Percentiles rank a stretch among this genome's conserved stretches.
phyloP scores from a whole-genome alignment of 2,113 vertebrate species.

The Malurus cyaneus region DNA sequence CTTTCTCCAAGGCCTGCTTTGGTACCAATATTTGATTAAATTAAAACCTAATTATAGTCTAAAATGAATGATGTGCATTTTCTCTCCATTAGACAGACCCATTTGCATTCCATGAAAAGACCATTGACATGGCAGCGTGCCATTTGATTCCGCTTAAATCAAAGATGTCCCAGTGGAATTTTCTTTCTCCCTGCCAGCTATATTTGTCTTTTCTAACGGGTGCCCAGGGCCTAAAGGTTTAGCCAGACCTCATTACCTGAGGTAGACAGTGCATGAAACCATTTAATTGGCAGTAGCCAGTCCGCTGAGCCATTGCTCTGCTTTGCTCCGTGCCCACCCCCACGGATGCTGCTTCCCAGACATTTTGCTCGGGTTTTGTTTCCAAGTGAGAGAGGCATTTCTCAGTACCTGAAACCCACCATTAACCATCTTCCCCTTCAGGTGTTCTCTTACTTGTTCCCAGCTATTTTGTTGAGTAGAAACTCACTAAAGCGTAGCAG shows the following conservation, averaged over 20 bases:
- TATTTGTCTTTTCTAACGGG: constrained; percentile 11
- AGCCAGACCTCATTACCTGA: constrained; percentile 48
- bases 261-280: constrained; percentile 5
- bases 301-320: constrained; percentile 16
- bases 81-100: constrained; percentile 8
- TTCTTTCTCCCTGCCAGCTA: neutral
- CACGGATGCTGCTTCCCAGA: neutral
- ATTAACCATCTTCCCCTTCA: constrained; percentile 30
- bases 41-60: constrained; percentile 65
- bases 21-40: constrained; percentile 60
- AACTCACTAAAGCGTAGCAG: constrained; percentile 50
- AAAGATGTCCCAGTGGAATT: neutral
- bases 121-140: constrained; percentile 14
- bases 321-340: neutral
- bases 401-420: constrained; percentile 22
- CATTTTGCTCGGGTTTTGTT: constrained; percentile 25
- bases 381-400: constrained; percentile 12
- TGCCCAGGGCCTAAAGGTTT: constrained; percentile 34
- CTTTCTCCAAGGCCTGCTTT: constrained; percentile 52
- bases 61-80: constrained; percentile 54
- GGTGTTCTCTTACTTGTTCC: constrained; percentile 26
- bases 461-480: constrained; percentile 39
- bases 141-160: constrained; percentile 28
- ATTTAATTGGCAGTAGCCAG: neutral
- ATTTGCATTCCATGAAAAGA: constrained; percentile 55